Evolutionary conservation across 1,140 invertebrate genomes (phyloP).

Genomic region (Phocides pigmalion): DNA sequence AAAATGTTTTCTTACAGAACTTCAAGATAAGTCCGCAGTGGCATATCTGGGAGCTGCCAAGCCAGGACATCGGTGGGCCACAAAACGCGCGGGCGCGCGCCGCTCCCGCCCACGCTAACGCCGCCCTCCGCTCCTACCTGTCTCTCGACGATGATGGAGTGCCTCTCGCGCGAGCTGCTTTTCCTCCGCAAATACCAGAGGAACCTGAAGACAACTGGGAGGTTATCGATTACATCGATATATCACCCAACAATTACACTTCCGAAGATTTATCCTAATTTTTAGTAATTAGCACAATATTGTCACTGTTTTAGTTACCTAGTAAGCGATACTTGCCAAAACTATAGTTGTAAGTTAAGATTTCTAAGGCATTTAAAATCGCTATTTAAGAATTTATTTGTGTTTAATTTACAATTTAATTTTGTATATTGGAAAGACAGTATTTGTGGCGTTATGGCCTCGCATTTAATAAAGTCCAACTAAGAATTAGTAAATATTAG

Average conservation of each 20-base stretch:
- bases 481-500: too few species aligned
- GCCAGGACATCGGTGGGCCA: conserved; percentile 83
- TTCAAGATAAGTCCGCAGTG: conserved; percentile 84
- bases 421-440: too few species aligned
- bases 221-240: conserved; percentile 74
- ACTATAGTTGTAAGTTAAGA: too few species aligned
- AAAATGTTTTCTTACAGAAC: conserved; percentile 69
- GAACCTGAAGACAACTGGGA: conserved; percentile 78
- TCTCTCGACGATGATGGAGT: conserved; percentile 85
- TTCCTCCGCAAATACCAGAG: conserved; percentile 67
- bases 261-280: background rate
- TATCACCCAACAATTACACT: conserved; percentile 45
- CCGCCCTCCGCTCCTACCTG: conserved; percentile 85
- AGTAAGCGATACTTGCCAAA: background rate
- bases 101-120: conserved; percentile 71
- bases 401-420: too few species aligned
- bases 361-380: too few species aligned
- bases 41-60: conserved; percentile 73
- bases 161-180: conserved; percentile 84
- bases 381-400: too few species aligned
- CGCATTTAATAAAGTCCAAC: too few species aligned
- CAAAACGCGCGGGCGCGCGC: conserved; percentile 84
- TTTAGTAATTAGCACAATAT: background rate
- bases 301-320: background rate
- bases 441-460: too few species aligned